Percentiles rank a stretch among this genome's conserved stretches.
These are phyloP conservation scores for Lamellibrachia satsuma DNA, from an alignment of 2,888 invertebrate genomes.

Conservation along the genomic window DNA sequence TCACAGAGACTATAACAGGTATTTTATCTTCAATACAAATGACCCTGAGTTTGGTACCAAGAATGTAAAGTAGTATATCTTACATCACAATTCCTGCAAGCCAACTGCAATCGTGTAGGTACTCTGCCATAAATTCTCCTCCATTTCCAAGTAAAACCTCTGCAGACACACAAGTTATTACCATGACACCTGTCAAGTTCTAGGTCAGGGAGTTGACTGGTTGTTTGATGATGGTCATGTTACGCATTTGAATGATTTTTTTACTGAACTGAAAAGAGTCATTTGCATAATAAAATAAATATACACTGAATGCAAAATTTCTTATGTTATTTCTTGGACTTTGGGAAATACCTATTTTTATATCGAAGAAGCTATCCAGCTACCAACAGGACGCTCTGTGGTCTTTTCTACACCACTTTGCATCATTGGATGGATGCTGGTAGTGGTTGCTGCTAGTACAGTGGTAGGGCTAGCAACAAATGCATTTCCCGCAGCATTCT, in stretches of 20 bases:
- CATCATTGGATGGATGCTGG: too few relatives aligned
- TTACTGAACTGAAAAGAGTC: background rate
- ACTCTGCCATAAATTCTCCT: background rate
- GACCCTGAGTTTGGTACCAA: background rate
- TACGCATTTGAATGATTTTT: background rate
- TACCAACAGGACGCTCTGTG: too few relatives aligned
- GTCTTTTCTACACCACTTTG: too few relatives aligned
- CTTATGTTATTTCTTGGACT: too few relatives aligned
- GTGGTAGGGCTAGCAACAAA: background rate
- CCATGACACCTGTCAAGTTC: background rate
- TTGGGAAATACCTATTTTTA: too few relatives aligned
- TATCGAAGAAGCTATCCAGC: too few relatives aligned
- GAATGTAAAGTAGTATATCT: background rate
- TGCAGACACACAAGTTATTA: background rate
- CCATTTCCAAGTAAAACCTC: background rate
- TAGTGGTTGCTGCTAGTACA: background rate
- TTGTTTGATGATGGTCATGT: background rate
- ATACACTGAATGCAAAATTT: too few relatives aligned
- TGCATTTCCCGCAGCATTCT: background rate
- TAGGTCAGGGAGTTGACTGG: background rate
- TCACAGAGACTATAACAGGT: background rate
- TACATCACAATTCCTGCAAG: background rate
- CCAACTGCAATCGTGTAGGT: background rate
- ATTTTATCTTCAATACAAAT: background rate
- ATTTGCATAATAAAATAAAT: background rate